phyloP scores from a whole-genome alignment of 2,888 invertebrate genomes.

The Calephelis perditalis region DNA sequence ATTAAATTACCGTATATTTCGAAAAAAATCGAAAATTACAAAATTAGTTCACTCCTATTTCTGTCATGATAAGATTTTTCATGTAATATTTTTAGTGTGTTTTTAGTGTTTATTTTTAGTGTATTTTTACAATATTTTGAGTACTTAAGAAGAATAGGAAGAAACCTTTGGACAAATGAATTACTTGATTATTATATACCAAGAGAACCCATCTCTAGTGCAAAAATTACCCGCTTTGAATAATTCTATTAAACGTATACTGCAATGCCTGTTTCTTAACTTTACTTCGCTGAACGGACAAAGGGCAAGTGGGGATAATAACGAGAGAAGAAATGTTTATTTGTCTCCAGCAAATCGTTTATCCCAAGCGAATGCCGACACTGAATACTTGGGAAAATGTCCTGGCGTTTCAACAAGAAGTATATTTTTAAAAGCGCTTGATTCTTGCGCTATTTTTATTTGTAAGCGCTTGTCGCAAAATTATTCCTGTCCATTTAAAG shows the following conservation, averaged over 20 bases:
- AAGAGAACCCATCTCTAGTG: background rate
- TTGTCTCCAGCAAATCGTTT: constrained; percentile 41
- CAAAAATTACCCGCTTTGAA: constrained; percentile 1
- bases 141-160: no score
- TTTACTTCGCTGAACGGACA: constrained; percentile 19
- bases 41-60: no score
- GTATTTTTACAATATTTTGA: no score
- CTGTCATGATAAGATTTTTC: no score
- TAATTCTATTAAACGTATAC: constrained; percentile 10
- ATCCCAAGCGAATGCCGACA: constrained; percentile 41
- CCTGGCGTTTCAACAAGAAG: constrained; percentile 39
- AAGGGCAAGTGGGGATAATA: constrained; percentile 33
- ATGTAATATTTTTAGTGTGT: no score
- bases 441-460: constrained; percentile 40
- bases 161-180: no score
- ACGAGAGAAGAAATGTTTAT: constrained; percentile 38
- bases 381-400: constrained; percentile 42
- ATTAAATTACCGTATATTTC: no score
- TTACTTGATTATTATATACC: no score
- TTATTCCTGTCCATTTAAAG: constrained; percentile 34
- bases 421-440: constrained; percentile 40
- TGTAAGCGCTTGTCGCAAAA: constrained; percentile 36
- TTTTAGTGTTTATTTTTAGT: no score
- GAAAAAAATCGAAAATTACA: no score
- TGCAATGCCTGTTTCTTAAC: background rate